A percentile compares a stretch with the other conserved stretches of the same genome.
These are phyloP conservation scores for Acleris literana DNA, from an alignment of 2,888 invertebrate genomes.

Conservation along the genomic window DNA sequence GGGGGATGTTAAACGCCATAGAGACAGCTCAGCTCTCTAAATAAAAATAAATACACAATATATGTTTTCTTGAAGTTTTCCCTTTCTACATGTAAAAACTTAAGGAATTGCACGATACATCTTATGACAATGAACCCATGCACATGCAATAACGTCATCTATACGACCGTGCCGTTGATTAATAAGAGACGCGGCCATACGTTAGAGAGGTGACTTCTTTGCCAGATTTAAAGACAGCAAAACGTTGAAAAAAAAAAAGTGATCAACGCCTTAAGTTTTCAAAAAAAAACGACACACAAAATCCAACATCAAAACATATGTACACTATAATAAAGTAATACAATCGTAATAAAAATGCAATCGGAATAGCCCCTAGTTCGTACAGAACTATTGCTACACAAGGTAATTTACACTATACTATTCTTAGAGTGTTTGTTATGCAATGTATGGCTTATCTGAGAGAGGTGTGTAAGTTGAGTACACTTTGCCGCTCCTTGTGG, in stretches of 20 bases:
- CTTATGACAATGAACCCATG: neutral
- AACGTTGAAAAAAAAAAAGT: neutral
- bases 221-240: too few species aligned
- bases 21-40: slow-evolving; percentile 6
- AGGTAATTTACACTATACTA: slow-evolving; percentile 10
- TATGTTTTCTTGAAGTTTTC: neutral
- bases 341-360: slow-evolving; percentile 14
- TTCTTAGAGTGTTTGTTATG: neutral
- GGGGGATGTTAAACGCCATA: neutral
- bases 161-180: too few species aligned
- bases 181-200: too few species aligned
- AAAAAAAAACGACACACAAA: slow-evolving; percentile 22
- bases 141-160: too few species aligned
- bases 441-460: slow-evolving; percentile 67
- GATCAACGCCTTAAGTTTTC: slow-evolving; percentile 15
- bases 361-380: slow-evolving; percentile 27
- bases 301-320: slow-evolving; percentile 29
- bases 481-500: slow-evolving; percentile 96
- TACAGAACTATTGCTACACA: slow-evolving; percentile 4
- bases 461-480: slow-evolving; percentile 95
- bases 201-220: too few species aligned
- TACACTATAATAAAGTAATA: slow-evolving; percentile 28
- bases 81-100: neutral
- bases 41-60: slow-evolving; percentile 4
- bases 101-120: neutral